Conservation (phyloP, 2,888 invertebrate species). For the Agrilus biguttatus region DNA sequence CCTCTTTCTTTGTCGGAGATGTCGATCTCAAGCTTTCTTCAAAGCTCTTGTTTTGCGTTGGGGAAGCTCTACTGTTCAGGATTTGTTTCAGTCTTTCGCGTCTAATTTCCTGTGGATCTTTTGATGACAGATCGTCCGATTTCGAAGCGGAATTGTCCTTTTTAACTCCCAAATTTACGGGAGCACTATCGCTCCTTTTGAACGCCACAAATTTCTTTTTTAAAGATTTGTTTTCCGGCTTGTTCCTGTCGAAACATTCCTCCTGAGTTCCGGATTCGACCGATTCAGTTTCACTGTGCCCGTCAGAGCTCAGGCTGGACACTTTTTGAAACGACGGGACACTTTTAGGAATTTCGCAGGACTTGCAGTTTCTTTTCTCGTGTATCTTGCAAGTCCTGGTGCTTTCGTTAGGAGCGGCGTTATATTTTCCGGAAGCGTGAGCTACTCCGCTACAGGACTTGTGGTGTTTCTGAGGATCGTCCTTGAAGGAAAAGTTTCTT, state of each 20-base stretch:
- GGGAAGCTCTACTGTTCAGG: slow-evolving; percentile 1
- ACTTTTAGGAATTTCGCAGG: slow-evolving; percentile 19
- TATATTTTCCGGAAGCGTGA: slow-evolving; percentile 53
- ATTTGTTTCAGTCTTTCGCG: slow-evolving; percentile 9
- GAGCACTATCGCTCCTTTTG: neutral
- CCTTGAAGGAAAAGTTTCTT: too few relatives aligned
- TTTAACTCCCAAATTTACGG: too few relatives aligned
- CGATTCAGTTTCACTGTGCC: slow-evolving; percentile 51
- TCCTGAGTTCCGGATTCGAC: slow-evolving; percentile 33
- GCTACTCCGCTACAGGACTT: slow-evolving; percentile 62
- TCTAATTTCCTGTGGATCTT: neutral
- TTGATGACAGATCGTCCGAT: slow-evolving; percentile 2
- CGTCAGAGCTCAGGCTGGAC: slow-evolving; percentile 50
- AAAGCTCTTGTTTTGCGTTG: neutral
- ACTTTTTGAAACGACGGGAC: slow-evolving; percentile 31
- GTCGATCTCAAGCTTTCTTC: too few relatives aligned
- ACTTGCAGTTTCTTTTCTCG: slow-evolving; percentile 2
- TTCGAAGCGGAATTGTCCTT: too few relatives aligned
- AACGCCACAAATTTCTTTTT: slow-evolving; percentile 1
- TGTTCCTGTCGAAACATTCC: neutral
- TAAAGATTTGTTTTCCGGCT: neutral
- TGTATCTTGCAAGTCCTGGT: slow-evolving; percentile 10
- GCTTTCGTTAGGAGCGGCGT: slow-evolving; percentile 28
- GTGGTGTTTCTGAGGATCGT: slow-evolving; percentile 35
- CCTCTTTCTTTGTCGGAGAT: too few relatives aligned